A percentile compares a stretch with the other conserved stretches of the same genome.
These are phyloP conservation scores for Sebastolobus altivelis DNA, from an alignment of 2,797 vertebrate species.

Conservation along the genomic window DNA sequence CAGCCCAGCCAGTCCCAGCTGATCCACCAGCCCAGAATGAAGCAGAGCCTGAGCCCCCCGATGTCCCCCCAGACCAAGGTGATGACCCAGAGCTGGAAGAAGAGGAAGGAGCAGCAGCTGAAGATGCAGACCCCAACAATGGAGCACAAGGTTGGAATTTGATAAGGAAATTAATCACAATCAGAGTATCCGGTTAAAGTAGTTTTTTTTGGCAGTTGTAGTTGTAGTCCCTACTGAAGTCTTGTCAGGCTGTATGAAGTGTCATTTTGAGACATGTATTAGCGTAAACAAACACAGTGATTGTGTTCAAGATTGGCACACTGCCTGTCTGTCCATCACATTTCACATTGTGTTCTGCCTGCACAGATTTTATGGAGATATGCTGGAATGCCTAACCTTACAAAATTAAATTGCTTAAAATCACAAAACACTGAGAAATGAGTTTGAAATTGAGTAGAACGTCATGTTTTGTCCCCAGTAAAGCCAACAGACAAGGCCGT, in stretches of 20 bases:
- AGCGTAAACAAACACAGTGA: not conserved
- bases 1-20: slow-evolving; percentile 86
- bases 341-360: not conserved
- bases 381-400: not conserved
- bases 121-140: slow-evolving; percentile 95
- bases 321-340: not conserved
- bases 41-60: slow-evolving; percentile 92
- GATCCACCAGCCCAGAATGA: slow-evolving; percentile 91
- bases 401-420: not conserved
- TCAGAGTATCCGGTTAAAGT: not conserved
- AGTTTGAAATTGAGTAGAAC: not conserved
- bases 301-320: not conserved
- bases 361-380: not conserved
- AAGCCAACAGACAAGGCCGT: not conserved
- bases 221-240: not conserved
- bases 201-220: not conserved
- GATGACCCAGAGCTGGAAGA: slow-evolving; percentile 93
- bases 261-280: not conserved
- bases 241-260: not conserved
- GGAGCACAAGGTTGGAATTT: slow-evolving; percentile 86
- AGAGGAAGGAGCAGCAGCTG: slow-evolving; percentile 93
- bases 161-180: not conserved
- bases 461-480: not conserved
- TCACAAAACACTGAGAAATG: not conserved
- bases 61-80: slow-evolving; percentile 84